These are phyloP conservation scores for Machaerirhynchus nigripectus DNA, from an alignment of 2,113 vertebrate genomes.

Conservation along the genomic window DNA sequence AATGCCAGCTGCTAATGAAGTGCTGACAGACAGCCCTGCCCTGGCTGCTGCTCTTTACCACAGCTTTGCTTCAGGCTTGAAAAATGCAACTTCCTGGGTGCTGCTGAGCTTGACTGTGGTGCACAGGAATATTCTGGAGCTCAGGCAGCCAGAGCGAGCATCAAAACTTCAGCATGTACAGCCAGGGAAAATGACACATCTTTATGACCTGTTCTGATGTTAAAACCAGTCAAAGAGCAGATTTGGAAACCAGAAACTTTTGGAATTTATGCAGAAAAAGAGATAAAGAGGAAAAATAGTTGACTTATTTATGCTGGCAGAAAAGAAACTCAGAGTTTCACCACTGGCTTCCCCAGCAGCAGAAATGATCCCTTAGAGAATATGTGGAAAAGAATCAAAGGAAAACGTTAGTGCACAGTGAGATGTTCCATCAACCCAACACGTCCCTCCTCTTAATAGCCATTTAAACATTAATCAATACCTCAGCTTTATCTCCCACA, in stretches of 20 bases:
- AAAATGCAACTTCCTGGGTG: not conserved
- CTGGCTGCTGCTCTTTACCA: not conserved
- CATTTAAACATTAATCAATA: slow-evolving; percentile 52
- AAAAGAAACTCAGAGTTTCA: not conserved
- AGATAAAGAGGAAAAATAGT: not conserved
- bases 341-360: not conserved
- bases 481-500: not conserved
- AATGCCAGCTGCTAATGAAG: not conserved
- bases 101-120: not conserved
- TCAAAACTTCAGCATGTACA: not conserved
- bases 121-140: not conserved
- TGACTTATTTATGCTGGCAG: not conserved
- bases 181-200: not conserved
- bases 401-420: not conserved
- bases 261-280: not conserved
- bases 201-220: not conserved
- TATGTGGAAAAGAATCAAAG: not conserved
- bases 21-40: not conserved
- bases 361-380: not conserved
- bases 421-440: not conserved
- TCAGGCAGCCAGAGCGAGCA: not conserved
- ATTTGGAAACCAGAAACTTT: not conserved
- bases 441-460: not conserved
- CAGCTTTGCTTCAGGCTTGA: not conserved
- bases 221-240: not conserved